Evolutionary conservation across 2,797 vertebrate species (phyloP), one percentile per base, ranked within the genome.

Genomic region (Alcedo atthis): DNA sequence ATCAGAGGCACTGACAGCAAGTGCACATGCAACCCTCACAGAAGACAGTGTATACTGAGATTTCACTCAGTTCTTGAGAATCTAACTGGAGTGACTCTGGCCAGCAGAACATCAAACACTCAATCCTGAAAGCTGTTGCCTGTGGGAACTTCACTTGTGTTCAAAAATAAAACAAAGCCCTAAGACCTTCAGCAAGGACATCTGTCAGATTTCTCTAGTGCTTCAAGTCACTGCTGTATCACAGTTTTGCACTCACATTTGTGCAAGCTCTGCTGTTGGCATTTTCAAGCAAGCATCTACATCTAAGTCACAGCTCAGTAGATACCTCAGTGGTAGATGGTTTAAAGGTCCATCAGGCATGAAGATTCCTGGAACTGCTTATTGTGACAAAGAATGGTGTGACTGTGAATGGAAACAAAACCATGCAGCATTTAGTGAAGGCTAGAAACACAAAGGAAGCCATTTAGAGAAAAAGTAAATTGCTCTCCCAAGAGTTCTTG

Each of bases 21-120:
- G 42, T 21, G 16, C 2, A 30, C 15, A 9, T 77, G 30, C 0
- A 0, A 25, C 33, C 53, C 42, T 81, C 3, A 0, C 8, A 58
- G 74, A 70, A 63, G 37, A 49, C 40, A 40, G 37, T 40, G 15
- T 40, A 43, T 8, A 18, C 35, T 28, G 43, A 79, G 71, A 79
- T 45, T 37, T 74, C 70, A 81, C 17, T 33, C 37, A 61, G 67
- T 66, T 74, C 57, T 46, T 63, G 33, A 40, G n/a, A 81, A 45
- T 28, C 55, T 68, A 43, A 54, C 37, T 43, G 33, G 30, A 90
- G 25, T 26, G 40, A 59, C 61, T 59, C 57, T 59, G 79, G 58
- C 35, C 71, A 76, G 48, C 0, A 0, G 14, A 55, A 64, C 1
- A 4, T 53, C 49, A 67, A 70, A 53, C 25, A 37, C 9, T 64